Conservation (phyloP, 2,797 vertebrate species). For the Dromococcyx pavoninus region DNA sequence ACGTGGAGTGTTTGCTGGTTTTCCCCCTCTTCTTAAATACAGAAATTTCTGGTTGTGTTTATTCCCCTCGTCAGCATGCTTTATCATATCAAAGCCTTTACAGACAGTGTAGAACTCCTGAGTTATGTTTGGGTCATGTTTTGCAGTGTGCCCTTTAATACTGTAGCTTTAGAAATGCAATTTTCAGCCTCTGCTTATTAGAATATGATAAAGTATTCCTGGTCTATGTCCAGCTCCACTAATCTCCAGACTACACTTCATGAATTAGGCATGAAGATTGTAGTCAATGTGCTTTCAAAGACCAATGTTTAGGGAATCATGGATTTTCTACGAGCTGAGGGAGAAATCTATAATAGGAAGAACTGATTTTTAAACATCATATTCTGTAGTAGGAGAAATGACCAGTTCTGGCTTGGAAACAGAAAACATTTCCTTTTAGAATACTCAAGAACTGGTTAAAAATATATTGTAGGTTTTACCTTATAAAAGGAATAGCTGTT, state of each 20-base stretch:
- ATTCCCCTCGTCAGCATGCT: constrained; percentile 96
- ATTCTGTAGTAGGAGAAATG: constrained; percentile 83
- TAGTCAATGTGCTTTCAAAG: constrained; percentile 87
- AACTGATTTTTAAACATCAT: constrained; percentile 88
- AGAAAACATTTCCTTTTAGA: constrained; percentile 77
- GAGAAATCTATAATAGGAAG: constrained; percentile 86
- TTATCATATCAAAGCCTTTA: constrained; percentile 95
- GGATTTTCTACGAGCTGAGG: constrained; percentile 83
- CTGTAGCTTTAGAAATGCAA: constrained; percentile 98
- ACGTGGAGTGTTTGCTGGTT: constrained; percentile 67
- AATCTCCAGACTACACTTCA: constrained; percentile 84
- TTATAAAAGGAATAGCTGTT: constrained; percentile 56
- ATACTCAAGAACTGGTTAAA: constrained; percentile 73
- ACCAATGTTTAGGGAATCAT: constrained; percentile 85
- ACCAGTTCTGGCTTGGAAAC: constrained; percentile 78
- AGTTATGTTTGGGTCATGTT: constrained; percentile 90
- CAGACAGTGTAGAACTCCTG: constrained; percentile 87
- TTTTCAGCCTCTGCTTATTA: constrained; percentile 96
- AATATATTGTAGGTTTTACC: constrained; percentile 53
- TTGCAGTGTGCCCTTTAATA: constrained; percentile 94
- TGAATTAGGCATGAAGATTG: constrained; percentile 93
- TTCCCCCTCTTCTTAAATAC: constrained; percentile 74
- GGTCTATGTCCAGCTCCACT: constrained; percentile 87
- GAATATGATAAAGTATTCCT: constrained; percentile 99
- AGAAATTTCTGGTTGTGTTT: constrained; percentile 82